Conservation (phyloP, 2,113 vertebrate genomes). For the Clarias batrachus region DNA sequence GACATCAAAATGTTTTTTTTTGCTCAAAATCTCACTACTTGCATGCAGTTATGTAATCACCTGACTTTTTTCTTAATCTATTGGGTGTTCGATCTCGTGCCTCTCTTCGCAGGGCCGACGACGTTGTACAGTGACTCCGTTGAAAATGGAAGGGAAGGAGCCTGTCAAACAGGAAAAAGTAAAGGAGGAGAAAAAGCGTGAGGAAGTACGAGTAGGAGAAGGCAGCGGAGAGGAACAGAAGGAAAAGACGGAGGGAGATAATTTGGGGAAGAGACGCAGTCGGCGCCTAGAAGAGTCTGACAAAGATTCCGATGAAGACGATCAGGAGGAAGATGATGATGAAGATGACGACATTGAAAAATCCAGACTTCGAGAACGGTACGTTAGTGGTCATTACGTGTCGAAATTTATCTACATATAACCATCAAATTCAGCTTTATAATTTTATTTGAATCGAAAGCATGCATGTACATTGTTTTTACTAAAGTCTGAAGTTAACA, state of each 20-base stretch:
- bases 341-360: slow-evolving; percentile 74
- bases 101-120: slow-evolving; percentile 76
- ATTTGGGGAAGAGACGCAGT: slow-evolving; percentile 64
- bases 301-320: slow-evolving; percentile 86
- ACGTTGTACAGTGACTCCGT: slow-evolving; percentile 70
- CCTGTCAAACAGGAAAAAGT: slow-evolving; percentile 66
- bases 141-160: slow-evolving; percentile 80
- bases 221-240: slow-evolving; percentile 75
- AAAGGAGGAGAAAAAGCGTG: slow-evolving; percentile 42
- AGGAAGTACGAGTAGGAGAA: slow-evolving; percentile 67
- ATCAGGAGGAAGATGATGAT: slow-evolving; percentile 65
- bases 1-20: not conserved
- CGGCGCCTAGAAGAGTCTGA: slow-evolving; percentile 86
- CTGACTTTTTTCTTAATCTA: not conserved
- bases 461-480: not conserved
- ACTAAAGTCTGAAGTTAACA: not conserved
- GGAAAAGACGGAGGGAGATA: slow-evolving; percentile 74
- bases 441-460: not conserved
- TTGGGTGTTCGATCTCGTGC: not conserved
- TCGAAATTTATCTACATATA: not conserved
- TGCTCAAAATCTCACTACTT: not conserved
- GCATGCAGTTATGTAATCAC: not conserved
- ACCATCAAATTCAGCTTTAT: not conserved
- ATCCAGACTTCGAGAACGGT: slow-evolving; percentile 66
- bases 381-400: not conserved